Percentiles rank a stretch among this genome's conserved stretches.
phyloP scores from a whole-genome alignment of 1,140 invertebrate genomes.

The Bilobella aurantiaca region DNA sequence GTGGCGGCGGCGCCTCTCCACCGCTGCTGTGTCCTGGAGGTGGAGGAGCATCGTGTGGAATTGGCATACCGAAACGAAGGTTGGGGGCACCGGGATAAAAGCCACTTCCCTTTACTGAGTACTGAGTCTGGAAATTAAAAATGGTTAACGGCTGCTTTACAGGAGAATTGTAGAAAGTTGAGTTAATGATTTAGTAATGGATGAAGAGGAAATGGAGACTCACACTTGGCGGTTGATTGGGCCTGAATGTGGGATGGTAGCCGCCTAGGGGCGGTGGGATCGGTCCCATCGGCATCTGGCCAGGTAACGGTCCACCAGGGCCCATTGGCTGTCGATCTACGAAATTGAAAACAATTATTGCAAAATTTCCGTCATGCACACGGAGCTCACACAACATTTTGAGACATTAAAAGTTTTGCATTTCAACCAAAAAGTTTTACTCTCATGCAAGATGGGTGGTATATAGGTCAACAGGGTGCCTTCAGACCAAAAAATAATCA shows the following conservation, averaged over 20 bases:
- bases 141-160: no score
- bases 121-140: no score
- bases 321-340: constrained; percentile 29
- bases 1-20: constrained; percentile 12
- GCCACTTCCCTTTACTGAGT: constrained; percentile 14
- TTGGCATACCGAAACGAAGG: constrained; percentile 32
- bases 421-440: no score
- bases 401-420: no score
- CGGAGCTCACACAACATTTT: no score
- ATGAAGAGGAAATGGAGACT: no score
- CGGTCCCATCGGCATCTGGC: constrained; percentile 34
- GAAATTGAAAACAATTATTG: neutral
- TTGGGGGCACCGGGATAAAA: constrained; percentile 19
- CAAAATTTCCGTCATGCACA: neutral
- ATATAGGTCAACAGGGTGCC: neutral
- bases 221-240: constrained; percentile 25
- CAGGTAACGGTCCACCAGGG: constrained; percentile 32
- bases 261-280: constrained; percentile 26
- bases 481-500: no score
- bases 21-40: neutral
- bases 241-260: constrained; percentile 23
- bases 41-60: constrained; percentile 29
- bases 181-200: no score
- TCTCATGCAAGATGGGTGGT: no score
- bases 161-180: no score